These are phyloP conservation scores for Phortica variegata DNA, from an alignment of 1,140 invertebrate species.

Conservation along the genomic window DNA sequence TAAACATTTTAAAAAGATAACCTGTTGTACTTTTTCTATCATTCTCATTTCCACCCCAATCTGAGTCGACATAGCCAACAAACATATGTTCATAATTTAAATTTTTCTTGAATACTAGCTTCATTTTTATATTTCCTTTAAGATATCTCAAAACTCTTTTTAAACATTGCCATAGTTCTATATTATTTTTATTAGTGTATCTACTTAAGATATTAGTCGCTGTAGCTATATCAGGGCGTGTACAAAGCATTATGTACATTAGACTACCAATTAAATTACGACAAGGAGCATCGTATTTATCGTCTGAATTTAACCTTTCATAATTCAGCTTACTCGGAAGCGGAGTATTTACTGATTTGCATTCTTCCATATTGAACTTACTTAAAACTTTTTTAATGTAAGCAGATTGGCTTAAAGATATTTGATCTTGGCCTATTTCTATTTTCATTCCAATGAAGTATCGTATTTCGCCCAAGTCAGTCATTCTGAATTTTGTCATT, in stretches of 20 bases:
- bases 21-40: slow-evolving; percentile 31
- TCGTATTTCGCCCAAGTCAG: slow-evolving; percentile 24
- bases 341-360: slow-evolving; percentile 4
- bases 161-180: slow-evolving; percentile 16
- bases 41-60: slow-evolving; percentile 24
- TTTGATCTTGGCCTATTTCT: slow-evolving; percentile 13
- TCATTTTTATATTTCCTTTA: slow-evolving; percentile 19
- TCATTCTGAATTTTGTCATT: slow-evolving; percentile 22
- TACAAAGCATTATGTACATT: slow-evolving; percentile 10
- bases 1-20: slow-evolving; percentile 28
- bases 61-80: slow-evolving; percentile 27
- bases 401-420: slow-evolving; percentile 18
- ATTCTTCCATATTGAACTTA: no score
- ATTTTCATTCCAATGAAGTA: slow-evolving; percentile 30
- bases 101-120: slow-evolving; percentile 11
- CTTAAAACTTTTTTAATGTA: slow-evolving; percentile 11
- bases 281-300: slow-evolving; percentile 7
- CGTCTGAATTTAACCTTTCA: slow-evolving; percentile 6
- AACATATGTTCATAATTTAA: slow-evolving; percentile 6
- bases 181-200: slow-evolving; percentile 13
- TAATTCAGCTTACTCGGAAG: slow-evolving; percentile 5
- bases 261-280: slow-evolving; percentile 5
- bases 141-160: slow-evolving; percentile 23
- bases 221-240: slow-evolving; percentile 6
- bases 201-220: slow-evolving; percentile 14